These are phyloP conservation scores for Nematolebias whitei DNA, from an alignment of 2,113 vertebrate species.

Conservation along the genomic window DNA sequence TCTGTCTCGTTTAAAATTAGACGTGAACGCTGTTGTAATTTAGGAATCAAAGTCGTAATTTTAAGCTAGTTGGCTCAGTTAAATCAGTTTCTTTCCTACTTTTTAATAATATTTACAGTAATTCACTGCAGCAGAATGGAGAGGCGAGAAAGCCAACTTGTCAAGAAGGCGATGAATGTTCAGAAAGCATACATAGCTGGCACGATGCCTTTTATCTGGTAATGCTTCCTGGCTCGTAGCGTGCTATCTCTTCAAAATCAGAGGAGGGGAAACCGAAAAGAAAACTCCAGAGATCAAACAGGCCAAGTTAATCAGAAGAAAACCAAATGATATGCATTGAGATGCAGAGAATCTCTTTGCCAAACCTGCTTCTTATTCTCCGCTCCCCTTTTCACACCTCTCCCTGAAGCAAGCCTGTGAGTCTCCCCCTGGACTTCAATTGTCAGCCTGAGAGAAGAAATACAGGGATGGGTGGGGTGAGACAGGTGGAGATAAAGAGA, in stretches of 20 bases:
- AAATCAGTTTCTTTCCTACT: constrained; percentile 15
- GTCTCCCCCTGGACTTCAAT: constrained; percentile 74
- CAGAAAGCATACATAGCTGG: constrained; percentile 66
- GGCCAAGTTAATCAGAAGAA: constrained; percentile 79
- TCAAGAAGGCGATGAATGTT: constrained; percentile 59
- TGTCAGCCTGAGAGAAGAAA: constrained; percentile 71
- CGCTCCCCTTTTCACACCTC: constrained; percentile 48
- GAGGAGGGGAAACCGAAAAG: constrained; percentile 64
- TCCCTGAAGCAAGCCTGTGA: constrained; percentile 61
- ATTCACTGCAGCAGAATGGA: constrained; percentile 12
- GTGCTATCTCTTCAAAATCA: constrained; percentile 64
- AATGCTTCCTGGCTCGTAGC: constrained; percentile 60
- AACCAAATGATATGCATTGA: constrained; percentile 63
- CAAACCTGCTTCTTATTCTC: constrained; percentile 55
- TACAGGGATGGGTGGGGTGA: constrained; percentile 34
- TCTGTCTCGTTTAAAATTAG: neutral
- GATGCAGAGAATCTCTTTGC: constrained; percentile 54
- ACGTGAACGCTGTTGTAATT: constrained; percentile 4
- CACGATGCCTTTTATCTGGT: constrained; percentile 72
- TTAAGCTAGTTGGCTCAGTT: constrained; percentile 7
- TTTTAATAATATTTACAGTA: constrained; percentile 21
- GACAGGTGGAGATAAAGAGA: constrained; percentile 6
- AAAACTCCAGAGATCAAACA: constrained; percentile 78
- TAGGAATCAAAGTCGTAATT: constrained; percentile 13
- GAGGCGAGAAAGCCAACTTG: constrained; percentile 32